Percentiles rank a stretch among this genome's conserved stretches.
Evolutionary conservation across 2,113 vertebrate species (phyloP).

Genomic region (Prietella phreatophila): DNA sequence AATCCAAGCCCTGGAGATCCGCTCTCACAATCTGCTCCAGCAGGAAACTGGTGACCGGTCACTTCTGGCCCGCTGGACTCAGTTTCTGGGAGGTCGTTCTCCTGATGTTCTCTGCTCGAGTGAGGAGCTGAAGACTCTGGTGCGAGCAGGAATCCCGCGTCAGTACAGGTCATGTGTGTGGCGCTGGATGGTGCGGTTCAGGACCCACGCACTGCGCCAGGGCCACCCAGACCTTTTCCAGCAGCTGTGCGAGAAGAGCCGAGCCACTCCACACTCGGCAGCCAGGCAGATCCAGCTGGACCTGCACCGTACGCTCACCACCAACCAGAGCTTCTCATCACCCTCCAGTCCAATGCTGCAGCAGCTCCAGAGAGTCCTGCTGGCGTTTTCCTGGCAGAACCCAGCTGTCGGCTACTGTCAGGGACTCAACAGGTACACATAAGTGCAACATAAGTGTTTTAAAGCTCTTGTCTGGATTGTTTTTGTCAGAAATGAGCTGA

Average conservation of each 20-base stretch:
- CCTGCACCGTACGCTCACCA: conserved; percentile 88
- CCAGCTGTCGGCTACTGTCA: conserved; percentile 92
- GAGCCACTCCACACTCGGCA: conserved; percentile 74
- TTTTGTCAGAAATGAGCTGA: not conserved
- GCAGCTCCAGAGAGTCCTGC: conserved; percentile 82
- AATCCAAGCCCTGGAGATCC: conserved; percentile 90
- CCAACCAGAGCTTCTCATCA: conserved; percentile 85
- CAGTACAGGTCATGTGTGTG: conserved; percentile 82
- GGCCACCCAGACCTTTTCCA: conserved; percentile 72
- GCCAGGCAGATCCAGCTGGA: conserved; percentile 91
- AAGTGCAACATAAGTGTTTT: not conserved
- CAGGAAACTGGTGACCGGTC: conserved; percentile 76
- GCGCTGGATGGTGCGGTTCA: conserved; percentile 77
- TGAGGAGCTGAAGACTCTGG: conserved; percentile 79
- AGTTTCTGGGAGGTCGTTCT: conserved; percentile 70
- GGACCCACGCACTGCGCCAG: conserved; percentile 64
- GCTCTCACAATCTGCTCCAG: conserved; percentile 80
- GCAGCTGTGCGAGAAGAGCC: conserved; percentile 74
- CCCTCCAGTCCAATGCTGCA: conserved; percentile 80
- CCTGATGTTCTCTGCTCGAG: conserved; percentile 66
- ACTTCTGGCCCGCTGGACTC: conserved; percentile 79
- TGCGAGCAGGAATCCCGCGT: conserved; percentile 80
- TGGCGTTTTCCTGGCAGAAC: conserved; percentile 94
- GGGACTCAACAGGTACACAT: conserved; percentile 77
- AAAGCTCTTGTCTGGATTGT: not conserved